These are phyloP conservation scores for Zaprionus africanus DNA, from an alignment of 1,140 invertebrate genomes.

Conservation along the genomic window DNA sequence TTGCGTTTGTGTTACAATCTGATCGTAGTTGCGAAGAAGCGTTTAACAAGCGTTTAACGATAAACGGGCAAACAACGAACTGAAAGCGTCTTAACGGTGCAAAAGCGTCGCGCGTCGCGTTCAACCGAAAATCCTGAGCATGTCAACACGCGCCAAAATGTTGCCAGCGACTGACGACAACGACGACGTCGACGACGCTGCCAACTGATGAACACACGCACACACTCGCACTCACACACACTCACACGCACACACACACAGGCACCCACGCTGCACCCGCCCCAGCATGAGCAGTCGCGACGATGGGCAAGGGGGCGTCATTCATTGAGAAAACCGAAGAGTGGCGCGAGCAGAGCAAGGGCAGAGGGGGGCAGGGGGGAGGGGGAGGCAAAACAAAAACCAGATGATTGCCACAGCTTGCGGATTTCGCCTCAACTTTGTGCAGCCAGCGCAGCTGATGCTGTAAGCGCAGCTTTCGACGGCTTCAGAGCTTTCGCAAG, in stretches of 20 bases:
- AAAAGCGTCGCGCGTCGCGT: slow-evolving; percentile 63
- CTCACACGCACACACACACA: neutral
- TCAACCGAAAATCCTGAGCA: slow-evolving; percentile 65
- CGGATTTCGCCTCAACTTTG: slow-evolving; percentile 57
- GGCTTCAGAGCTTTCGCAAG: slow-evolving; percentile 53
- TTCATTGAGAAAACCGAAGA: slow-evolving; percentile 60
- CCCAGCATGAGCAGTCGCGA: neutral
- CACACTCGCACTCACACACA: neutral
- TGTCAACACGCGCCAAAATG: slow-evolving; percentile 84
- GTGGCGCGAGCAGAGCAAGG: slow-evolving; percentile 3
- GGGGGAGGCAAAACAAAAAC: slow-evolving; percentile 65
- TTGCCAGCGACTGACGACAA: slow-evolving; percentile 79
- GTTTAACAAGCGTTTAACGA: slow-evolving; percentile 36
- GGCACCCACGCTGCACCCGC: slow-evolving; percentile 20
- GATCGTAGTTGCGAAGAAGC: slow-evolving; percentile 29
- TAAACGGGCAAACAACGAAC: slow-evolving; percentile 45
- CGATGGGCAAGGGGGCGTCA: slow-evolving; percentile 4
- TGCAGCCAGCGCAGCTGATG: slow-evolving; percentile 67
- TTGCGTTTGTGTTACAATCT: slow-evolving; percentile 20
- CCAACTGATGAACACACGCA: slow-evolving; percentile 46
- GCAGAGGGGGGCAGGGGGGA: neutral
- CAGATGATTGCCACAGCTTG: slow-evolving; percentile 53
- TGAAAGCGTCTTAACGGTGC: slow-evolving; percentile 66
- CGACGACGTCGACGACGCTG: slow-evolving; percentile 47
- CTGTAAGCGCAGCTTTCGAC: slow-evolving; percentile 33